Percentiles rank a stretch among this genome's conserved stretches.
phyloP scores from a whole-genome alignment of 2,113 vertebrate genomes.

The Notarius quadriscutis region DNA sequence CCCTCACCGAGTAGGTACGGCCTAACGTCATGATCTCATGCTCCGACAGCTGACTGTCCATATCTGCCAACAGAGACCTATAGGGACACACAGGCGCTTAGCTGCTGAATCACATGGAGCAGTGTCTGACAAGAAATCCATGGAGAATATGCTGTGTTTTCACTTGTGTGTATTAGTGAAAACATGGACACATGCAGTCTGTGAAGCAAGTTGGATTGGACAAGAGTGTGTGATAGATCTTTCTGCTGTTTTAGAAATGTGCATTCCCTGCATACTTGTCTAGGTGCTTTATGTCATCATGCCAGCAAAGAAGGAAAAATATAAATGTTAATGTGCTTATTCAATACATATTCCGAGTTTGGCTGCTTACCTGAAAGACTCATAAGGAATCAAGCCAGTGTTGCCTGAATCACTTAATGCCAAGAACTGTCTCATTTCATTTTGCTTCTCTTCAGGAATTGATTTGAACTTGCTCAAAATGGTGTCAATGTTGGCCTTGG shows the following conservation, averaged over 20 bases:
- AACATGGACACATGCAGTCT: background rate
- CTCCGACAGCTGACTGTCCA: conserved; percentile 73
- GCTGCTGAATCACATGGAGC: conserved; percentile 26
- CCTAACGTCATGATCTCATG: conserved; percentile 84
- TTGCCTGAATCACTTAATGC: conserved; percentile 64
- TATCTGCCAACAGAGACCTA: conserved; percentile 76
- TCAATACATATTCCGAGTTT: conserved; percentile 1
- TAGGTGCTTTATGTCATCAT: background rate
- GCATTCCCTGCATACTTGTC: background rate
- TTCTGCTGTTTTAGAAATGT: background rate
- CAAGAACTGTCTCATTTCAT: conserved; percentile 79
- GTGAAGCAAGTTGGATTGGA: background rate
- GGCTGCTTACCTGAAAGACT: conserved; percentile 79
- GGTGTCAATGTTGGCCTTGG: conserved; percentile 70
- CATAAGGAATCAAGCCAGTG: conserved; percentile 73
- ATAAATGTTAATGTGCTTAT: background rate
- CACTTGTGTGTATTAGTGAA: background rate
- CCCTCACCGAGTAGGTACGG: conserved; percentile 68
- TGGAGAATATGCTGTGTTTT: conserved; percentile 11
- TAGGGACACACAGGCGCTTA: conserved; percentile 40
- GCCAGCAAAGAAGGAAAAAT: background rate
- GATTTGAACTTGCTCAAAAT: conserved; percentile 81
- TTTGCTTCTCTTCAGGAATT: conserved; percentile 65
- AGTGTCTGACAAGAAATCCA: background rate
- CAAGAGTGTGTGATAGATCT: background rate